Conservation (phyloP, 2,888 invertebrate species). For the Catocala nupta region DNA sequence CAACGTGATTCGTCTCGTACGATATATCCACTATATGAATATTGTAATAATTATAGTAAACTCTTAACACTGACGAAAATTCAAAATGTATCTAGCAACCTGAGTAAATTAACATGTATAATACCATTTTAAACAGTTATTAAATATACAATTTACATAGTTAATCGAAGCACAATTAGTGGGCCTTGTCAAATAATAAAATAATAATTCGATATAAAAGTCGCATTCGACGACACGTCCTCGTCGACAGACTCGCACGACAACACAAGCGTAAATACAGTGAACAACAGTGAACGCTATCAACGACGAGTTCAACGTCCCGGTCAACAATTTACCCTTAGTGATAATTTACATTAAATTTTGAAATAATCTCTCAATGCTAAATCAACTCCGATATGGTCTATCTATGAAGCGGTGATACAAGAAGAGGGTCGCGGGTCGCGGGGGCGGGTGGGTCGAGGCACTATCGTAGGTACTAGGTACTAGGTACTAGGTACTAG, state of each 20-base stretch:
- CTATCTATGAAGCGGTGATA: slow-evolving; percentile 73
- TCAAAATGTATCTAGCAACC: slow-evolving; percentile 80
- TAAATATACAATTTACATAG: slow-evolving; percentile 83
- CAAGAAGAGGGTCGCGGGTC: slow-evolving; percentile 42
- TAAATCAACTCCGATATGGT: slow-evolving; percentile 68
- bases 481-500: slow-evolving; percentile 58
- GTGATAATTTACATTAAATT: slow-evolving; percentile 70
- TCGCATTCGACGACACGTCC: slow-evolving; percentile 66
- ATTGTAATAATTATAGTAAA: slow-evolving; percentile 63
- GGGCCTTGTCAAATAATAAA: slow-evolving; percentile 73
- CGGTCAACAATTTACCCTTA: slow-evolving; percentile 74
- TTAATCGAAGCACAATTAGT: slow-evolving; percentile 77
- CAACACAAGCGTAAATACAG: slow-evolving; percentile 71
- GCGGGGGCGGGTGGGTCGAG: slow-evolving; percentile 57
- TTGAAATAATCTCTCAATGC: slow-evolving; percentile 63
- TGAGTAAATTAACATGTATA: slow-evolving; percentile 81
- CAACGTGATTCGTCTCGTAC: slow-evolving; percentile 68
- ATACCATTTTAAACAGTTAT: slow-evolving; percentile 76
- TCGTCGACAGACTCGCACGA: slow-evolving; percentile 71
- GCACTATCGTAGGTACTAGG: slow-evolving; percentile 53
- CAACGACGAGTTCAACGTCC: slow-evolving; percentile 60
- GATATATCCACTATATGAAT: slow-evolving; percentile 69
- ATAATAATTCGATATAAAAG: slow-evolving; percentile 71
- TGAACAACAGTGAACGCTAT: slow-evolving; percentile 75
- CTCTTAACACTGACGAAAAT: slow-evolving; percentile 72